Evolutionary conservation across 2,888 invertebrate genomes (phyloP), one percentile per base, ranked within the genome.

Genomic region (Tholera decimalis): DNA sequence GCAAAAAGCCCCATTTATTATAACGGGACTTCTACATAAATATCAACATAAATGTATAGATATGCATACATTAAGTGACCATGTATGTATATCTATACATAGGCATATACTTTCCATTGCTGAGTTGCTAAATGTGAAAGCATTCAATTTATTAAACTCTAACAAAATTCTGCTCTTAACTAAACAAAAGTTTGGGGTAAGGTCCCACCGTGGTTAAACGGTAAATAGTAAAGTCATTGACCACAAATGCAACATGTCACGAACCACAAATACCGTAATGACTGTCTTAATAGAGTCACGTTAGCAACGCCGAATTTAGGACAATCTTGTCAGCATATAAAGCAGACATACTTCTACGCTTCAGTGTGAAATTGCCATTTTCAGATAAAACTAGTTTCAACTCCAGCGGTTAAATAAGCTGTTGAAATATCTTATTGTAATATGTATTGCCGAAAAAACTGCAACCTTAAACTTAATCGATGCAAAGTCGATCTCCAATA

Each of bases 191-290:
- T 78, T 76, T 79, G 66, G 79, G 73, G 65, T 62, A 72, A 69
- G 71, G 59, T 35, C 75, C 69, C 76, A 80, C 84, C 79, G 81
- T 73, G 70, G 83, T 68, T 74, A 80, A 92, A 92, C 93, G 91
- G 93, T 92, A 92, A 85, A 90, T 78, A 76, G 66, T n/a, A n/a
- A 86, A 91, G 92, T 91, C 92, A 91, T 86, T 89, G 92, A 91
- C 92, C 93, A 93, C 74, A 71, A 79, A 57, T 84, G 83, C 79
- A 86, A 85, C 85, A 88, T 89, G 85, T 89, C 88, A 88, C 89
- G 87, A 87, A 85, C 84, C 73, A 85, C 86, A 82, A 87, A 90
- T 89, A 91, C 89, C 89, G 92, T 88, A 90, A 87, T 79, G 77
- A 84, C 76, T 80, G 80, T 87, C 83, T 85, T 86, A 84, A 87